Base-by-base conservation (phyloP, 2,797 vertebrate genomes). In the Sebastolobus altivelis region DNA sequence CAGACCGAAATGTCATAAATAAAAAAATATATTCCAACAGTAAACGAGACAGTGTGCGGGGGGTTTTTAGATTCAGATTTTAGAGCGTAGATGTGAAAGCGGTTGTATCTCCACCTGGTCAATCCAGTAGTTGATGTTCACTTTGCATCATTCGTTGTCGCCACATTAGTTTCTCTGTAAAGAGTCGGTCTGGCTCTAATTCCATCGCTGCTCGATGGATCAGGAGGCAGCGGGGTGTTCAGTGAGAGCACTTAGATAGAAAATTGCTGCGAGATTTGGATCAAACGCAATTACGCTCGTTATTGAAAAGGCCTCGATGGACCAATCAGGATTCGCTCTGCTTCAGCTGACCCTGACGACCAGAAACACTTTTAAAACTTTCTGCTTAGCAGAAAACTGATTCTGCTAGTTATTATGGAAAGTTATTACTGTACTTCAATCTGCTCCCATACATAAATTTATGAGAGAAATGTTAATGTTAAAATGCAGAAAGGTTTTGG, bases 181-280 rank as follows among this genome's bases (percentile, higher is more conserved):
- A 78, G 71, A 83, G 59, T 79, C 25, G 69, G 65, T 54, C 71
- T 73, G 73, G 62, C 66, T 84, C 40, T 58, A 66, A 79, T 82
- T 86, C 49, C 37, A 20, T 65, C 68, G 55, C 12, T 67, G 72
- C 67, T 73, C 27, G 29, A 83, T 66, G 72, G 67, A 87, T 89
- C 84, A 77, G 82, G 40, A 82, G 76, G 72, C 77, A 80, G 66
- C 62, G 10, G 70, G 65, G 56, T 80, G 72, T 83, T 90, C 78
- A 75, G 66, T 72, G 72, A 88, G 72, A 89, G 82, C 90, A 83
- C 83, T 91, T 92, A 59, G 49, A 87, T 7, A 80, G 87, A 87
- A 88, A 92, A 90, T 86, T 88, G 80, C 85, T 73, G 71, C 8
- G 2, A 87, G 79, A 88, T 87, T 83, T 83, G 69, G 46, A 88